Evolutionary conservation across 2,888 invertebrate genomes (phyloP), one percentile per base, ranked within the genome.

Genomic region (Ennomos quercinarius): DNA sequence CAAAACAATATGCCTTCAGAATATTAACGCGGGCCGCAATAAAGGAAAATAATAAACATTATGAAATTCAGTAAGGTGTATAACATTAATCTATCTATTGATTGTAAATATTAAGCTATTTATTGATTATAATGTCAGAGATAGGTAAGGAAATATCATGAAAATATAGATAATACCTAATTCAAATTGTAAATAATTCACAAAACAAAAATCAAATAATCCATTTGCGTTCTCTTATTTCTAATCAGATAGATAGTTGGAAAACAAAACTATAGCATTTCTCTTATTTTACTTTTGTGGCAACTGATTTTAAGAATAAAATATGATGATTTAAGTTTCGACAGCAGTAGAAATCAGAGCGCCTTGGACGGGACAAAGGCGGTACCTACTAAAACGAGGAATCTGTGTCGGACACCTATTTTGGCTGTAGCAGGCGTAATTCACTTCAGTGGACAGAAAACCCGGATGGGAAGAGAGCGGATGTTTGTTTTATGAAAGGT

Each of bases 371-470:
- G 57, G 43, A 52, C 38, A 63, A 65, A 64, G 57, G 54, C 59
- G 60, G 50, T 57, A 43, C 27, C 27, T 27, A 3, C 46, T 65
- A 64, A 70, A 71, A 61, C 65, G 66, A 27, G 61, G 65, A 74
- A 76, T 77, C 75, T 77, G 72, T 71, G 69, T 72, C 66, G 68
- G 68, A 76, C 74, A 71, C 70, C 70, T 70, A 66, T 70, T 72
- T 68, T 62, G 65, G 68, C 64, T 68, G 73, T 74, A 73, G 74
- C 72, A 70, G 72, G 66, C 67, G 75, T 74, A 76, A 79, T 78
- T 79, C 73, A 72, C 72, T 75, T 68, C 71, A 74, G 73, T 74
- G 76, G 70, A 71, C 64, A 68, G 50, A 39, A 9, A 36, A 46
- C 13, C 44, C n/a, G 46, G 38, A 10, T 43, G 36, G 41, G 10